A percentile compares a stretch with the other conserved stretches of the same genome.
Evolutionary conservation across 2,113 vertebrate genomes (phyloP).

Genomic region (Recurvirostra avosetta): DNA sequence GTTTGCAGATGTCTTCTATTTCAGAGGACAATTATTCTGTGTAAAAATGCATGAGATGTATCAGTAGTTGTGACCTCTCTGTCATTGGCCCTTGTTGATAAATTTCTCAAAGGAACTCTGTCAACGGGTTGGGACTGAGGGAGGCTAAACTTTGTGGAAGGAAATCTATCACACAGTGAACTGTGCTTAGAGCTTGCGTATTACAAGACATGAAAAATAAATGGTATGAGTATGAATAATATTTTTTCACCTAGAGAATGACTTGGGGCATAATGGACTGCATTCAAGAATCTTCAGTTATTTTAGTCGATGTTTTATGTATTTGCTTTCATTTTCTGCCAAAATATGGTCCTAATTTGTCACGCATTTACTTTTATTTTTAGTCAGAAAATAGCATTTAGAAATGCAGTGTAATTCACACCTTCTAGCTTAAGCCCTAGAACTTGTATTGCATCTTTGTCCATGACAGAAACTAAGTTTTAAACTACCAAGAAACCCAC

Average conservation of each 20-base stretch:
- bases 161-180: conserved; percentile 51
- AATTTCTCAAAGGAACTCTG: background rate
- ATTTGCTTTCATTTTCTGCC: background rate
- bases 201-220: conserved; percentile 49
- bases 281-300: background rate
- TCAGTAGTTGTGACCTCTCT: conserved; percentile 7
- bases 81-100: conserved; percentile 18
- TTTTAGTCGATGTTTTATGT: background rate
- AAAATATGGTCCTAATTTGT: conserved; percentile 7
- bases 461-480: background rate
- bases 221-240: background rate
- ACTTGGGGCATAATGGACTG: background rate
- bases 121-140: background rate
- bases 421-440: background rate
- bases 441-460: background rate
- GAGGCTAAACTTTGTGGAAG: background rate
- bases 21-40: background rate
- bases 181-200: conserved; percentile 27
- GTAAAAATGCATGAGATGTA: conserved; percentile 15
- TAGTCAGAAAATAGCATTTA: background rate
- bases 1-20: background rate
- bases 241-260: conserved; percentile 6
- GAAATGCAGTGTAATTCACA: background rate
- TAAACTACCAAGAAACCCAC: background rate
- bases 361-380: background rate